Percentiles rank a stretch among this genome's conserved stretches.
These are phyloP conservation scores for Stenchaetothrips biformis DNA, from an alignment of 2,888 invertebrate genomes.

Conservation along the genomic window DNA sequence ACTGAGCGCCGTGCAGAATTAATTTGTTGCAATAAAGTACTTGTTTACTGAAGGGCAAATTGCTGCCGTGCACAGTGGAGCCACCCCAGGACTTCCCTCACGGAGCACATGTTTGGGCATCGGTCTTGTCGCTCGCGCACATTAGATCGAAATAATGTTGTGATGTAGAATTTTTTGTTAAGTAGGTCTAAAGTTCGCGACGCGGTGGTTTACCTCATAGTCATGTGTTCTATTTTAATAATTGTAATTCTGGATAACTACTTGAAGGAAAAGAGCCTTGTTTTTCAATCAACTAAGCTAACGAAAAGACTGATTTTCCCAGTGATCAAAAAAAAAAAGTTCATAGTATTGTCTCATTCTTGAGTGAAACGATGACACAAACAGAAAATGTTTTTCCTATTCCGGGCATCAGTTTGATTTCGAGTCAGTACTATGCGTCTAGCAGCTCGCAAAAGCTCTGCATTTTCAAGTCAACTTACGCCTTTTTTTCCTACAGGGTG, in stretches of 20 bases:
- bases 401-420: background rate
- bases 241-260: constrained; percentile 7
- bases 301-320: constrained; percentile 24
- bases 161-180: constrained; percentile 22
- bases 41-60: no score
- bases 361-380: constrained; percentile 1
- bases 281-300: constrained; percentile 4
- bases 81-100: no score
- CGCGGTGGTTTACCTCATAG: constrained; percentile 10
- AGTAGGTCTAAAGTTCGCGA: constrained; percentile 14
- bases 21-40: no score
- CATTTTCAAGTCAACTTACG: background rate
- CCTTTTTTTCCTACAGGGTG: constrained; percentile 13
- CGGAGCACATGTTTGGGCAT: background rate
- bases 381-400: background rate
- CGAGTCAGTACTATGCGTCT: background rate
- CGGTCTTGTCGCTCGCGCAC: background rate
- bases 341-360: constrained; percentile 14
- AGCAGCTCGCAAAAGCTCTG: background rate
- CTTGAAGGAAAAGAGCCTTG: constrained; percentile 19
- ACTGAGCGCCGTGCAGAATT: no score
- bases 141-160: constrained; percentile 16
- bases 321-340: constrained; percentile 17
- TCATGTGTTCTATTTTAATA: constrained; percentile 24
- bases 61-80: no score